Conservation (phyloP, 2,113 vertebrate genomes). For the Osmerus eperlanus region DNA sequence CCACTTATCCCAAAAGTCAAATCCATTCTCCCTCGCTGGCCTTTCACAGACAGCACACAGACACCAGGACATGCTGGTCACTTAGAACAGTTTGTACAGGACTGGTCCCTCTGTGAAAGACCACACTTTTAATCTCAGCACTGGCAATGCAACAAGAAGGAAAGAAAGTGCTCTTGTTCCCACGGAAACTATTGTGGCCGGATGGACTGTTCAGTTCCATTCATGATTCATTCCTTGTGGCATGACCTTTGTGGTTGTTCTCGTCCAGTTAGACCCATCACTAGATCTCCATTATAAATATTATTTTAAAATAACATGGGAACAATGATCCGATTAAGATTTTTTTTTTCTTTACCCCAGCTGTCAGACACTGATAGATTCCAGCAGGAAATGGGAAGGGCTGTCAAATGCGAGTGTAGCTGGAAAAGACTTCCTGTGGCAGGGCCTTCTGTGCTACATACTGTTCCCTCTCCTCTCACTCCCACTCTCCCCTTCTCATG, state of each 20-base stretch:
- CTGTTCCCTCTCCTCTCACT: slow-evolving; percentile 10
- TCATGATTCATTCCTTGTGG: slow-evolving; percentile 44
- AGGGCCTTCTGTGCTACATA: slow-evolving; percentile 21
- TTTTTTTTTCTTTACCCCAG: not conserved
- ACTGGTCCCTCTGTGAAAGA: slow-evolving; percentile 20
- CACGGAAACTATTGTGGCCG: slow-evolving; percentile 19
- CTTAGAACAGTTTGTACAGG: slow-evolving; percentile 18
- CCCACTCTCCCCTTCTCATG: slow-evolving; percentile 13
- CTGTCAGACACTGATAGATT: too few species aligned
- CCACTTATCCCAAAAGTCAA: slow-evolving; percentile 59
- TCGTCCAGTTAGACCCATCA: slow-evolving; percentile 10
- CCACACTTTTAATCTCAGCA: slow-evolving; percentile 17
- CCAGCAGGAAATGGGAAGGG: not conserved
- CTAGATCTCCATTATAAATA: not conserved
- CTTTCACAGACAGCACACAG: slow-evolving; percentile 32
- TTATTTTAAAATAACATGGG: not conserved
- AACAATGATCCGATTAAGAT: not conserved
- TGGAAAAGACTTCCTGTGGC: slow-evolving; percentile 30
- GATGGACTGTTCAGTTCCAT: slow-evolving; percentile 31
- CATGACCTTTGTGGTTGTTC: slow-evolving; percentile 28
- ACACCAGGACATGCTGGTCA: slow-evolving; percentile 30
- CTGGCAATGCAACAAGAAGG: slow-evolving; percentile 32
- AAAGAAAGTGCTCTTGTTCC: slow-evolving; percentile 41
- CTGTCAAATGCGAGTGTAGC: not conserved
- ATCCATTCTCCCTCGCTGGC: slow-evolving; percentile 37